Evolutionary conservation across 2,888 invertebrate species (phyloP).

Genomic region (Eristalis arbustorum): DNA sequence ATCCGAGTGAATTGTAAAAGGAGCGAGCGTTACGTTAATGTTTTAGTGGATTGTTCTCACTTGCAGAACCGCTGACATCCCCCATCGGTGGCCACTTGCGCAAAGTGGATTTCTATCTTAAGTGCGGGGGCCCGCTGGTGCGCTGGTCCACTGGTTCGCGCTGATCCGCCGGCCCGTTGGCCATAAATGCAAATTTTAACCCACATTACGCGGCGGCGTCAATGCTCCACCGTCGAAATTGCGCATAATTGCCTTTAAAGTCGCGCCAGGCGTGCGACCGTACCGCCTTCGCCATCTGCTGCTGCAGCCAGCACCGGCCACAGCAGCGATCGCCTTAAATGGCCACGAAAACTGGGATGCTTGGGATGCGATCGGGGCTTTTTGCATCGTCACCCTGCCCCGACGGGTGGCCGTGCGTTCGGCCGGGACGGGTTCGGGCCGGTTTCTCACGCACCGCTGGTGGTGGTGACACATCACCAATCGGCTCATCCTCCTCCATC

Average conservation of each 20-base stretch:
- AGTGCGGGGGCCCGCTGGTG: conserved; percentile 50
- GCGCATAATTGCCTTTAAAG: conserved; percentile 64
- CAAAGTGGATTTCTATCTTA: conserved; percentile 31
- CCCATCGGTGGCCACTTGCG: background rate
- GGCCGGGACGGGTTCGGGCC: background rate
- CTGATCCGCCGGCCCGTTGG: conserved; percentile 17
- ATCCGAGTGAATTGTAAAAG: conserved; percentile 54
- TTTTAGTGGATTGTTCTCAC: conserved; percentile 59
- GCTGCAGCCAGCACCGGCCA: background rate
- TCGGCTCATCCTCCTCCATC: background rate
- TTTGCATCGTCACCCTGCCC: conserved; percentile 52
- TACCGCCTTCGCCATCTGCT: conserved; percentile 30
- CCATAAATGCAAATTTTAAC: conserved; percentile 70
- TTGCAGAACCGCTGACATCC: conserved; percentile 26
- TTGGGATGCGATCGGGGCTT: background rate
- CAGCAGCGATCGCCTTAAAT: conserved; percentile 36
- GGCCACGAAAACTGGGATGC: background rate
- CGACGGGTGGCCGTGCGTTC: conserved; percentile 45
- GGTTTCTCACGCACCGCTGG: conserved; percentile 55
- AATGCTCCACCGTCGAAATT: conserved; percentile 25
- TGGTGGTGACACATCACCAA: conserved; percentile 64
- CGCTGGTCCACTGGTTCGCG: background rate
- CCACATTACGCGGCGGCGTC: conserved; percentile 55
- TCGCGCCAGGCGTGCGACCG: conserved; percentile 13
- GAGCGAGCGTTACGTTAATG: conserved; percentile 49